These are phyloP conservation scores for Pycnomerus fuliginosus DNA, from an alignment of 2,888 invertebrate species.

Conservation along the genomic window DNA sequence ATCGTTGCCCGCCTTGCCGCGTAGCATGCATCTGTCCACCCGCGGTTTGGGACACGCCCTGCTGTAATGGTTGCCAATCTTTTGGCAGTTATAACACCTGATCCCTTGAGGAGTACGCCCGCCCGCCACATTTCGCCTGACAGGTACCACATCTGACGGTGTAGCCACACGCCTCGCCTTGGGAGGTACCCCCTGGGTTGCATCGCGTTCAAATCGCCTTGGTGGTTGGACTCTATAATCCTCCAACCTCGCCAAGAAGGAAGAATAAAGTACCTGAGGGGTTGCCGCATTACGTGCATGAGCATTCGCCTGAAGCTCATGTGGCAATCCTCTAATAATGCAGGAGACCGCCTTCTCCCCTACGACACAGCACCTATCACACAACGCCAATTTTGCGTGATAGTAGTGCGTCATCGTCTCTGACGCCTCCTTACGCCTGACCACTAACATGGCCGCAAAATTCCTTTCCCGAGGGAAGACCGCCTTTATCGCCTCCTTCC, in stretches of 20 bases:
- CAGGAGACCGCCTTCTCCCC: slow-evolving; percentile 8
- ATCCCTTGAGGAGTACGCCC: no score
- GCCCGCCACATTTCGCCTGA: no score
- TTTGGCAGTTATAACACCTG: slow-evolving; percentile 14
- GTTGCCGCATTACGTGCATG: not conserved
- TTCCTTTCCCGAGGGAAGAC: slow-evolving; percentile 24
- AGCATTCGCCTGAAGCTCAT: slow-evolving; percentile 6
- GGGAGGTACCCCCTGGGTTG: not conserved
- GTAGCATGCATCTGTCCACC: slow-evolving; percentile 6
- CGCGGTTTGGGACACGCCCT: slow-evolving; percentile 8
- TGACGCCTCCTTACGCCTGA: not conserved
- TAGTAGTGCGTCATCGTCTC: slow-evolving; percentile 37
- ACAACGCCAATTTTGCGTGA: slow-evolving; percentile 30
- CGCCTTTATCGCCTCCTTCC: slow-evolving; percentile 25
- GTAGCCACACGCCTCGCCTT: not conserved
- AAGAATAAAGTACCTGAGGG: slow-evolving; percentile 11
- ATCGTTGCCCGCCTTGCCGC: slow-evolving; percentile 5
- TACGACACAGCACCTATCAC: slow-evolving; percentile 1
- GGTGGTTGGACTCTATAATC: not conserved
- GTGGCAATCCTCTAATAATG: slow-evolving; percentile 12
- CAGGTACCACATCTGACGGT: no score
- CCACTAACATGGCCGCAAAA: not conserved
- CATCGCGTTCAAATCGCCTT: not conserved
- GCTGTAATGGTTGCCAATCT: slow-evolving; percentile 7
- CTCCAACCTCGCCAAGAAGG: slow-evolving; percentile 7